Conservation (phyloP, 2,888 invertebrate genomes). For the Pristionchus entomophagus region DNA sequence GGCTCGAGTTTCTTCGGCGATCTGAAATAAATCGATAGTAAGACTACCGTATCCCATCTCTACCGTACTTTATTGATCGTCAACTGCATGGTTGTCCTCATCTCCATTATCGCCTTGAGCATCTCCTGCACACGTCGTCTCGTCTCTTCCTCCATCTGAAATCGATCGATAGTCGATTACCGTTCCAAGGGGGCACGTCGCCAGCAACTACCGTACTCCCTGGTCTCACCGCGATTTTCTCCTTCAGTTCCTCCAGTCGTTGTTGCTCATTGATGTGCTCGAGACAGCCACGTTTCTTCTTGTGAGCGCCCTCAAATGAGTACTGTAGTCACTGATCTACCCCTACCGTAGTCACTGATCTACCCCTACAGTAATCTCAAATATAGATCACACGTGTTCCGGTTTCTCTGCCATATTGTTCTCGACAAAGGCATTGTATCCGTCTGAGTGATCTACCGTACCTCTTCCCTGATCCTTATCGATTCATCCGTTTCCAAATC, state of each 20-base stretch:
- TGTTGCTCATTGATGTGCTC: conserved; percentile 28
- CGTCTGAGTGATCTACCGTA: neutral
- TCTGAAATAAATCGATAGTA: neutral
- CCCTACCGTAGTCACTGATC: too few relatives aligned
- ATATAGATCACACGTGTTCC: neutral
- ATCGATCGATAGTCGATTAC: neutral
- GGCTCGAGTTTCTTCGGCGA: neutral
- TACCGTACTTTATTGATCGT: conserved; percentile 10
- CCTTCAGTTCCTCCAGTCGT: conserved; percentile 10
- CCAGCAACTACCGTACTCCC: conserved; percentile 7
- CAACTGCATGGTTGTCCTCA: neutral
- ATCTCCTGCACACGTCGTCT: neutral
- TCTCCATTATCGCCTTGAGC: conserved; percentile 6
- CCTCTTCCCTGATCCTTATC: conserved; percentile 6
- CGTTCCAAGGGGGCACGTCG: too few relatives aligned
- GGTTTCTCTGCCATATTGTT: too few relatives aligned
- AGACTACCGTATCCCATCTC: neutral
- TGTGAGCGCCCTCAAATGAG: neutral
- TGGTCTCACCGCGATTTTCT: neutral
- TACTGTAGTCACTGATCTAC: neutral
- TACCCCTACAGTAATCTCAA: neutral
- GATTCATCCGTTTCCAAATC: conserved; percentile 31
- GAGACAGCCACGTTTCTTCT: conserved; percentile 26
- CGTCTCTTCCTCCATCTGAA: conserved; percentile 17
- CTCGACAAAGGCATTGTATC: neutral